Conservation (phyloP, 2,113 vertebrate genomes). For the Ptychochromis oligacanthus region DNA sequence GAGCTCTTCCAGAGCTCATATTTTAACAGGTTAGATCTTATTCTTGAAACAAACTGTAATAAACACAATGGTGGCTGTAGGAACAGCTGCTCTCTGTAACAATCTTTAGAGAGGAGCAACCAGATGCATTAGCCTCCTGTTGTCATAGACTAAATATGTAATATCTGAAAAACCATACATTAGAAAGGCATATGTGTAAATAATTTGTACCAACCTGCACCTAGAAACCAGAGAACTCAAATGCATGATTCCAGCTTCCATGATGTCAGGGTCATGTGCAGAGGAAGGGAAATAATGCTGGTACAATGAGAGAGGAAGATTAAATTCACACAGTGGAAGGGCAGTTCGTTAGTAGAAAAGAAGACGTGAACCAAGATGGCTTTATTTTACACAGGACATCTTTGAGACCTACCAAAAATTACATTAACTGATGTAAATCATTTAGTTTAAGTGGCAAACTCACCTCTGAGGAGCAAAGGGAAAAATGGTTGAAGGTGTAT, state of each 20-base stretch:
- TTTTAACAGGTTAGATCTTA: not conserved
- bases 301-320: not conserved
- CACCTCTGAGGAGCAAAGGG: not conserved
- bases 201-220: not conserved
- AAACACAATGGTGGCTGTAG: too few relatives aligned
- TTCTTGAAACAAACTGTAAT: not conserved
- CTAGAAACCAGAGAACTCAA: not conserved
- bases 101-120: not conserved
- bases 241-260: not conserved
- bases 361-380: not conserved
- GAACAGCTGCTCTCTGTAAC: not conserved
- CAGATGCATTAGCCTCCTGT: not conserved
- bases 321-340: too few relatives aligned
- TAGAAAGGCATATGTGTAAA: not conserved
- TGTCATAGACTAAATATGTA: fast-evolving
- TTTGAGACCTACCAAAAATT: not conserved
- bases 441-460: not conserved
- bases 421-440: not conserved
- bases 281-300: not conserved
- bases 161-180: fast-evolving
- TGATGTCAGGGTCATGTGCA: too few relatives aligned
- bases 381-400: not conserved
- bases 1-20: not conserved
- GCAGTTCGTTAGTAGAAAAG: too few relatives aligned
- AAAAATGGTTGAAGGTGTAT: too few relatives aligned